Conservation (phyloP, 2,888 invertebrate genomes). For the Leptopilina drosophilae region DNA sequence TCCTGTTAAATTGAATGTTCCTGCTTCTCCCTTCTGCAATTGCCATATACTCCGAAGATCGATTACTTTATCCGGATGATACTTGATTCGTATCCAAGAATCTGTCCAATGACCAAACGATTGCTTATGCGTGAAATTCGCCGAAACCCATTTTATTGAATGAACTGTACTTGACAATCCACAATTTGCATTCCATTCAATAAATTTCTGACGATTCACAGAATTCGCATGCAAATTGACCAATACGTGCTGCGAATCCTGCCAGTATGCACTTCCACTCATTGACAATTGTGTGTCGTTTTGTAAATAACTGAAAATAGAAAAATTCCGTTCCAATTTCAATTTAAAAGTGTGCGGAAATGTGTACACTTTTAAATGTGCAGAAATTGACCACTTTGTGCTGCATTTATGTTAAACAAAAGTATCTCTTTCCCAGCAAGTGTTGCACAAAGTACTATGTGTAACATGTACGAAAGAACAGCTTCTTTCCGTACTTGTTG, state of each 20-base stretch:
- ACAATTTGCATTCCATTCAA: conserved; percentile 77
- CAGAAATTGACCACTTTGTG: no score
- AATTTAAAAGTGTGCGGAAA: no score
- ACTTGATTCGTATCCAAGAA: conserved; percentile 78
- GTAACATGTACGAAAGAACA: no score
- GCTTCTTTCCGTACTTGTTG: no score
- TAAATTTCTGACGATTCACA: conserved; percentile 75
- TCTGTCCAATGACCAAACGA: conserved; percentile 77
- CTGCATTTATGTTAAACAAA: no score
- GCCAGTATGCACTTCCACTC: conserved; percentile 81
- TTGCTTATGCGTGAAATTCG: conserved; percentile 80
- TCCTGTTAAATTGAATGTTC: conserved; percentile 82
- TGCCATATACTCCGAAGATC: conserved; percentile 86
- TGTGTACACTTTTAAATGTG: no score
- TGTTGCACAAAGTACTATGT: no score
- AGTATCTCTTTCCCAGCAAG: no score
- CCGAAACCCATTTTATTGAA: conserved; percentile 80
- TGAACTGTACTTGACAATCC: conserved; percentile 80
- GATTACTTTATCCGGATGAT: conserved; percentile 83
- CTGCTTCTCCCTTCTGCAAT: conserved; percentile 78
- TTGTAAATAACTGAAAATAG: conserved; percentile 78
- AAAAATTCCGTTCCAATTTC: no score
- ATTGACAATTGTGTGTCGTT: conserved; percentile 77
- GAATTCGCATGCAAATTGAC: conserved; percentile 80
- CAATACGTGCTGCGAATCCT: conserved; percentile 80